A percentile compares a stretch with the other conserved stretches of the same genome.
Evolutionary conservation across 2,888 invertebrate genomes (phyloP).

Genomic region (Pterobdella sp.): DNA sequence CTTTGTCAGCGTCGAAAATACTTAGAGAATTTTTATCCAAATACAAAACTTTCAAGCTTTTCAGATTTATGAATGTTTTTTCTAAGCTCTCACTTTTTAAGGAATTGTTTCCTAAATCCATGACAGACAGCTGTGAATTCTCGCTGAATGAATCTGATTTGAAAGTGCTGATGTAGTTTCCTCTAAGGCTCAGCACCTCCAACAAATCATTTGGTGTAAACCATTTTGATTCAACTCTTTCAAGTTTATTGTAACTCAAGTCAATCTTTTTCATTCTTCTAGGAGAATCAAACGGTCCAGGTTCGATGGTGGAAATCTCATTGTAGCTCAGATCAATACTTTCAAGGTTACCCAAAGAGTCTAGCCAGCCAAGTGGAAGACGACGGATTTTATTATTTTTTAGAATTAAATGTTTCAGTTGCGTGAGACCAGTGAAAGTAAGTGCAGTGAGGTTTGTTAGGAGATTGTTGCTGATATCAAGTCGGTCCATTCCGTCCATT

Average conservation of each 20-base stretch:
- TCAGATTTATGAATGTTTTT: constrained; percentile 6
- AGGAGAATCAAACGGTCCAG: constrained; percentile 18
- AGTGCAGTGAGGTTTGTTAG: neutral
- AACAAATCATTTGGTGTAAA: constrained; percentile 10
- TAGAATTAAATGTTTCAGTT: constrained; percentile 7
- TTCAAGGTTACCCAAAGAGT: constrained; percentile 10
- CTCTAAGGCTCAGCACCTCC: constrained; percentile 11
- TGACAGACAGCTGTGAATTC: neutral
- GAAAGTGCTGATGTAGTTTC: neutral
- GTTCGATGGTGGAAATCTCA: constrained; percentile 1
- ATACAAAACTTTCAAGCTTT: constrained; percentile 9
- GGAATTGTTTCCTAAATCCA: constrained; percentile 22
- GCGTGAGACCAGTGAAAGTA: constrained; percentile 12
- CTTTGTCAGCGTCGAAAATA: constrained; percentile 21
- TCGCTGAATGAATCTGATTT: neutral
- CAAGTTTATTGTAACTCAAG: constrained; percentile 22
- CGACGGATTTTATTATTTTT: constrained; percentile 14
- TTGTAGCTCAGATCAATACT: constrained; percentile 18
- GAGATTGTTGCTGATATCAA: constrained; percentile 14
- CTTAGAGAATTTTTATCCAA: constrained; percentile 20
- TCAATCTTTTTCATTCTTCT: neutral
- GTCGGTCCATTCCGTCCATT: constrained; percentile 4
- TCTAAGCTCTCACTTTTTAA: neutral
- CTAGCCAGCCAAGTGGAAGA: constrained; percentile 23
- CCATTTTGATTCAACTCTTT: neutral